These are phyloP conservation scores for Morpho helenor DNA, from an alignment of 2,888 invertebrate genomes.

Conservation along the genomic window DNA sequence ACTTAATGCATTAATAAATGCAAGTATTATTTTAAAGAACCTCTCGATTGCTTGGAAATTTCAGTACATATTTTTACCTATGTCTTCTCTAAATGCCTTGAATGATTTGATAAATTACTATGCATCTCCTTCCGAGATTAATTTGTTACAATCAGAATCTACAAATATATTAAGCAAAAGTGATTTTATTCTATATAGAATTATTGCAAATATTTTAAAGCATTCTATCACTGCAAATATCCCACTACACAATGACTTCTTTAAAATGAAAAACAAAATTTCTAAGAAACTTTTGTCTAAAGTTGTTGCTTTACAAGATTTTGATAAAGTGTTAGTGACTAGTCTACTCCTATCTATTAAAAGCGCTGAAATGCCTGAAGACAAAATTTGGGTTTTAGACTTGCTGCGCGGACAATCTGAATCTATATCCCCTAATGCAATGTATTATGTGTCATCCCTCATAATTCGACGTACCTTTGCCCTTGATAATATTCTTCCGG, in stretches of 20 bases:
- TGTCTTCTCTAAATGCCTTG: conserved; percentile 54
- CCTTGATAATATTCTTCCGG: conserved; percentile 44
- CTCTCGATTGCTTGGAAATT: conserved; percentile 67
- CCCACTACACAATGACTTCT: conserved; percentile 30
- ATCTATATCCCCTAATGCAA: conserved; percentile 43
- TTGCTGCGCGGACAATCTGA: conserved; percentile 56
- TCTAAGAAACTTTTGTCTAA: conserved; percentile 51
- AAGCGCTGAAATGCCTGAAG: conserved; percentile 37
- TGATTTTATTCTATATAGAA: conserved; percentile 57
- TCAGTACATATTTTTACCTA: conserved; percentile 64
- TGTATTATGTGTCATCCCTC: conserved; percentile 48
- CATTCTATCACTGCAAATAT: conserved; percentile 26
- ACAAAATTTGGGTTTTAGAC: conserved; percentile 50
- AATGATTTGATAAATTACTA: conserved; percentile 59
- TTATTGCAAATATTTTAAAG: conserved; percentile 43
- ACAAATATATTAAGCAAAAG: conserved; percentile 39
- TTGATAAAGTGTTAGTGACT: conserved; percentile 60
- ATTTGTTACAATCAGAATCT: conserved; percentile 26
- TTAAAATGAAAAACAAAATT: conserved; percentile 36
- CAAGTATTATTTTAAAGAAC: conserved; percentile 56
- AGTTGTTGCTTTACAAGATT: conserved; percentile 50
- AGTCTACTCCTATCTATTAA: conserved; percentile 49
- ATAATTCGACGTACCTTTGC: conserved; percentile 50
- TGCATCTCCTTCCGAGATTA: conserved; percentile 27
- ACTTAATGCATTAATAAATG: conserved; percentile 54